Percentiles rank a stretch among this genome's conserved stretches.
Conservation (phyloP, 2,797 vertebrate species). For the Moxostoma hubbsi region DNA sequence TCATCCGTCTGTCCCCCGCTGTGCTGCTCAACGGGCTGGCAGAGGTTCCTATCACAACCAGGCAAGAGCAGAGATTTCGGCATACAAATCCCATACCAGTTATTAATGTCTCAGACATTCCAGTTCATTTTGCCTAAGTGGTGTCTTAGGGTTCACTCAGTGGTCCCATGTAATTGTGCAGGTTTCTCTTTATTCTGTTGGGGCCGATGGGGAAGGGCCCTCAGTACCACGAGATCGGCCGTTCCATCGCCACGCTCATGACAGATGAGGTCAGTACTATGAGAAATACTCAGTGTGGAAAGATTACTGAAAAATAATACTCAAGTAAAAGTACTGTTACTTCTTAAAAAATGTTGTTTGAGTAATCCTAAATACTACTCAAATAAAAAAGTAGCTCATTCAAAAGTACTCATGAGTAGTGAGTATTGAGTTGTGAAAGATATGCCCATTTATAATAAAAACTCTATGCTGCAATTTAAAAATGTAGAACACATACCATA, state of each 20-base stretch:
- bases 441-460: no score
- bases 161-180: constrained; percentile 64
- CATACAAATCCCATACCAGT: background rate
- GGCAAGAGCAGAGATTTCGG: constrained; percentile 73
- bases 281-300: constrained; percentile 7
- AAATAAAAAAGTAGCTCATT: no score
- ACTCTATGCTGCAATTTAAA: no score
- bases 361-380: no score
- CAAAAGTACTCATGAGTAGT: no score
- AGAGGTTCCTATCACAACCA: constrained; percentile 96
- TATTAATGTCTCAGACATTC: background rate
- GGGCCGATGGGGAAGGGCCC: constrained; percentile 94
- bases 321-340: no score
- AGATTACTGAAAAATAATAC: no score
- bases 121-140: background rate
- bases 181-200: constrained; percentile 97
- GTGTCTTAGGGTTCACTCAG: background rate
- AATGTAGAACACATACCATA: no score
- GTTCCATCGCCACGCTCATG: constrained; percentile 97
- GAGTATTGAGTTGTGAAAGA: no score
- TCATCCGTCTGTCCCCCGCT: constrained; percentile 92
- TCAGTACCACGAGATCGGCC: constrained; percentile 97
- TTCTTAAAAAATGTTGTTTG: no score
- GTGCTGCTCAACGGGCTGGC: constrained; percentile 93
- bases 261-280: constrained; percentile 91